phyloP scores from a whole-genome alignment of 2,797 vertebrate species.

The Margarornis squamiger region DNA sequence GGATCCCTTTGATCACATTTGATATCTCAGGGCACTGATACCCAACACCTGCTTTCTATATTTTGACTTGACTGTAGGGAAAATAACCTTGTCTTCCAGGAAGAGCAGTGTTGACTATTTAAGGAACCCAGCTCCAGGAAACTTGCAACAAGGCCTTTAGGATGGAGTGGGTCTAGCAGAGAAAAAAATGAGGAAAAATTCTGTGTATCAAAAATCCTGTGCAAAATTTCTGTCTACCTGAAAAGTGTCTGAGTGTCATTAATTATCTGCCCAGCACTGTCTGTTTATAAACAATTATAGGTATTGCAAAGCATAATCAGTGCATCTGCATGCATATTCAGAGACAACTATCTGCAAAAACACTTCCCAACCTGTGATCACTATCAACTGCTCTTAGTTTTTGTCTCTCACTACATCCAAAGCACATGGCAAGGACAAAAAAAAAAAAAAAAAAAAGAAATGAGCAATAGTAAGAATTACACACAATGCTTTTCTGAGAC shows the following conservation, averaged over 20 bases:
- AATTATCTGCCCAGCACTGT: background rate
- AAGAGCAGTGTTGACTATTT: background rate
- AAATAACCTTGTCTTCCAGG: constrained; percentile 39
- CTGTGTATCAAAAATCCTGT: background rate
- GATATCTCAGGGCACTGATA: constrained; percentile 14
- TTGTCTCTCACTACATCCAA: background rate
- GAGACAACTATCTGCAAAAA: background rate
- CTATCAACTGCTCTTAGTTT: background rate
- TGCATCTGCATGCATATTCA: background rate
- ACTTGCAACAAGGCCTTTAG: background rate
- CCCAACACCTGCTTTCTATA: background rate
- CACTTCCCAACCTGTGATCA: background rate
- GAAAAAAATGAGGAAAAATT: background rate
- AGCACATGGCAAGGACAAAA: background rate
- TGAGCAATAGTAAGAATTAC: background rate
- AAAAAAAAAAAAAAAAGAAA: background rate
- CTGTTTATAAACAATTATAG: background rate
- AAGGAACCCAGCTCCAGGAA: background rate
- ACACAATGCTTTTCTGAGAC: background rate
- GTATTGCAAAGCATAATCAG: background rate
- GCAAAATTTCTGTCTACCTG: background rate
- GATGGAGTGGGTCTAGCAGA: background rate
- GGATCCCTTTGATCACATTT: background rate
- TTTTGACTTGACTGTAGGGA: constrained; percentile 24
- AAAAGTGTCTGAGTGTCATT: background rate